A percentile compares a stretch with the other conserved stretches of the same genome.
phyloP scores from a whole-genome alignment of 35 echinoderm and acorn worm species.

The Eucidaris tribuloides region DNA sequence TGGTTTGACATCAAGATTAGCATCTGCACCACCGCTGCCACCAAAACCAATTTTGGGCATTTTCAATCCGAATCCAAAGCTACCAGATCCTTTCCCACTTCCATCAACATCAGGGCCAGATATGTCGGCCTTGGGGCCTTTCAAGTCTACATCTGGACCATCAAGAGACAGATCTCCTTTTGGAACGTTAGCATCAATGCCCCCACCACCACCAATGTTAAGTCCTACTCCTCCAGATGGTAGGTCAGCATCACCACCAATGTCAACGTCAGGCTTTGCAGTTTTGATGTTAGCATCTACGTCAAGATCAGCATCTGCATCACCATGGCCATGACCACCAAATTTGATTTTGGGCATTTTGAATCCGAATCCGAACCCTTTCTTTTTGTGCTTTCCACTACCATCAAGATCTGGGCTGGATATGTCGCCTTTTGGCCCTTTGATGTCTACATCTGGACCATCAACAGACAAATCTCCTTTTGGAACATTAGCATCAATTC shows the following conservation, averaged over 20 bases:
- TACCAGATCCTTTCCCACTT: constrained; percentile 2
- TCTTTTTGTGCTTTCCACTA: neutral
- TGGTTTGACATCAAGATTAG: constrained; percentile 20
- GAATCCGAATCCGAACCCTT: constrained; percentile 45
- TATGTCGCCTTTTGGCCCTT: no score
- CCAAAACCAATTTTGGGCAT: constrained; percentile 37
- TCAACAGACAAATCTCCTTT: constrained; percentile 38
- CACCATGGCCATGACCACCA: constrained; percentile 52
- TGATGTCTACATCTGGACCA: constrained; percentile 32
- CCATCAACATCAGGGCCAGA: neutral
- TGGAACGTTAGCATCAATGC: neutral
- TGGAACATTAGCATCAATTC: constrained; percentile 39
- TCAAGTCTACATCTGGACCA: no score
- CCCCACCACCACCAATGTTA: constrained; percentile 14
- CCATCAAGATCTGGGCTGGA: constrained; percentile 23
- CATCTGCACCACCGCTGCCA: constrained; percentile 33
- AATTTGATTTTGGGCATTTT: constrained; percentile 38
- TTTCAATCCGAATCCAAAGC: constrained; percentile 15
- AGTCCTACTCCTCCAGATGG: constrained; percentile 2
- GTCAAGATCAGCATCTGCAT: constrained; percentile 36
- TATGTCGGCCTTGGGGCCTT: no score
- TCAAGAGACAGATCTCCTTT: neutral
- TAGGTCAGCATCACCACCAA: neutral
- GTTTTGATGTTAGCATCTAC: constrained; percentile 13
- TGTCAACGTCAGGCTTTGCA: neutral